Conservation (phyloP, 1,140 invertebrate species). For the Manduca sexta region DNA sequence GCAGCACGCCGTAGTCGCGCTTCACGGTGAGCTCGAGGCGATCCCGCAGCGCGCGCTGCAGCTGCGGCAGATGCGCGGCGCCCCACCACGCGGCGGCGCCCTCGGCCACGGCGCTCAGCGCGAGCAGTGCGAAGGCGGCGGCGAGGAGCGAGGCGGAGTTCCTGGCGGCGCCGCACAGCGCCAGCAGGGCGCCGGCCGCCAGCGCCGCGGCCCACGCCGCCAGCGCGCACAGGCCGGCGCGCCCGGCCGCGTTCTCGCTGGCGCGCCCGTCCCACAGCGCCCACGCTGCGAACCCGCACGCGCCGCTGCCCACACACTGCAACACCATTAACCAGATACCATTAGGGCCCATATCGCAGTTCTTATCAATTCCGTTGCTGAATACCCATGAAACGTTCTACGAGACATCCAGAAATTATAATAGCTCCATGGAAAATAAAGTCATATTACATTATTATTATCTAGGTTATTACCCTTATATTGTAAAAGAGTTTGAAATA, state of each 20-base stretch:
- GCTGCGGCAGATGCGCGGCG: slow-evolving; percentile 39
- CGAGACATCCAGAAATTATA: too few species aligned
- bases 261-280: slow-evolving; percentile 49
- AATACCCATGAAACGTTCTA: too few species aligned
- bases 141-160: slow-evolving; percentile 44
- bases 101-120: slow-evolving; percentile 42
- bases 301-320: slow-evolving; percentile 40
- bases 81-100: slow-evolving; percentile 54
- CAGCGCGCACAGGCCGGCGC: slow-evolving; percentile 42
- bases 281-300: slow-evolving; percentile 42
- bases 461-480: too few species aligned
- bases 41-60: slow-evolving; percentile 35
- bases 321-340: not conserved
- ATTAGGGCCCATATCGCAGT: not conserved
- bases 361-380: too few species aligned
- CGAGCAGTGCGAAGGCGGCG: slow-evolving; percentile 39
- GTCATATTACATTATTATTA: too few species aligned
- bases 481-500: too few species aligned
- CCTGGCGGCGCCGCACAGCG: slow-evolving; percentile 32
- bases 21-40: slow-evolving; percentile 40
- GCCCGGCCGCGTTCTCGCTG: slow-evolving; percentile 34
- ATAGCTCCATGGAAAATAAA: too few species aligned
- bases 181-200: slow-evolving; percentile 35
- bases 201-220: slow-evolving; percentile 44
- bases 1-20: slow-evolving; percentile 40